Evolutionary conservation across 2,797 vertebrate genomes (phyloP).

Genomic region (Sebastes hubbsi): DNA sequence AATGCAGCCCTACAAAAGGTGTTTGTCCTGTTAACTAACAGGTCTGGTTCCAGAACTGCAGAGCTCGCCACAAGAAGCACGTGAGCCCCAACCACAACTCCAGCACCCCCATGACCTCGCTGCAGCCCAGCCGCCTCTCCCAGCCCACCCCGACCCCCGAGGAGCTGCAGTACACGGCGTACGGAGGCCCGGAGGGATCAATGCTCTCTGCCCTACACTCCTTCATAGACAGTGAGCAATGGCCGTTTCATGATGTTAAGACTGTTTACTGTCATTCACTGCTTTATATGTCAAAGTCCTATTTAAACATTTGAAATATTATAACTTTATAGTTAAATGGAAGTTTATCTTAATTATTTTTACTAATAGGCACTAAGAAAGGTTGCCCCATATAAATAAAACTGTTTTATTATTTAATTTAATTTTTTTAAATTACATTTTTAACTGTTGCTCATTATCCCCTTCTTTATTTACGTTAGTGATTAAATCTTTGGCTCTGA

Average conservation of each 20-base stretch:
- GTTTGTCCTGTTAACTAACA: constrained; percentile 58
- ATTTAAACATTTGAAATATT: not conserved
- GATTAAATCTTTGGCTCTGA: not conserved
- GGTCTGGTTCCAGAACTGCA: constrained; percentile 99
- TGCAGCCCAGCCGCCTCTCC: constrained; percentile 87
- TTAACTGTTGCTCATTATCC: not conserved
- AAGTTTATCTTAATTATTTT: not conserved
- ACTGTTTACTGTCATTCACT: not conserved
- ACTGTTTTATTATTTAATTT: no score
- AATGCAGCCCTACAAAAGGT: not conserved
- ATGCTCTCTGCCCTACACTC: constrained; percentile 93
- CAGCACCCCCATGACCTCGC: constrained; percentile 81
- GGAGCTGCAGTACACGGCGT: constrained; percentile 91
- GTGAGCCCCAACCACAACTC: constrained; percentile 91
- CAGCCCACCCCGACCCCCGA: constrained; percentile 86
- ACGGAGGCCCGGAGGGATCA: constrained; percentile 89
- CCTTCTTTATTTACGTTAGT: not conserved
- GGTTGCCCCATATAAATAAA: no score
- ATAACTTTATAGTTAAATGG: not conserved
- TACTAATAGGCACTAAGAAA: not conserved
- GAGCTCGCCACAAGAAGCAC: constrained; percentile 97
- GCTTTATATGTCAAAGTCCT: not conserved
- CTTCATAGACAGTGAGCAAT: constrained; percentile 92
- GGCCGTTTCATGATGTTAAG: not conserved
- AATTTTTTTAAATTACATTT: no score